A percentile compares a stretch with the other conserved stretches of the same genome.
Evolutionary conservation across 2,888 invertebrate species (phyloP).

Genomic region (Drosophila leonis): DNA sequence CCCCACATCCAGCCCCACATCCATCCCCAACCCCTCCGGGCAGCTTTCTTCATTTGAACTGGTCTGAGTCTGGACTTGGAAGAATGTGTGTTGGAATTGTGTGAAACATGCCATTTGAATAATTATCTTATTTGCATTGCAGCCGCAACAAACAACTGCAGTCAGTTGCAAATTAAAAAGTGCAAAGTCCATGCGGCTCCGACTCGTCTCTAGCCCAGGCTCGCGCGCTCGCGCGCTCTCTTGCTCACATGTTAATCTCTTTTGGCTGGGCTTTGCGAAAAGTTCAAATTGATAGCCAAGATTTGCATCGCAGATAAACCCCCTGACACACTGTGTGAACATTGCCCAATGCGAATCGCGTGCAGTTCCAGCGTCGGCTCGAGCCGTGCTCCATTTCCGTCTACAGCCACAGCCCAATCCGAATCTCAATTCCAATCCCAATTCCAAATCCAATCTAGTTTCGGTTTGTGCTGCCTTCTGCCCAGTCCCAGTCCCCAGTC

Average conservation of each 20-base stretch:
- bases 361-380: slow-evolving; percentile 45
- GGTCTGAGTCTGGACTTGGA: slow-evolving; percentile 50
- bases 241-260: slow-evolving; percentile 58
- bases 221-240: slow-evolving; percentile 12
- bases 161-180: slow-evolving; percentile 77
- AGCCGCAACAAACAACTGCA: slow-evolving; percentile 66
- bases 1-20: not conserved
- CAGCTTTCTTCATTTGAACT: slow-evolving; percentile 43
- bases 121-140: slow-evolving; percentile 84
- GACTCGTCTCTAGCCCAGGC: not conserved
- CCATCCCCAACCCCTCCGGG: not conserved
- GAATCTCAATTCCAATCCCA: slow-evolving; percentile 11
- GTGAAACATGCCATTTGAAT: slow-evolving; percentile 85
- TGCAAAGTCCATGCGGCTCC: slow-evolving; percentile 66
- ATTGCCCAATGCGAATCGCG: slow-evolving; percentile 75
- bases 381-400: slow-evolving; percentile 46
- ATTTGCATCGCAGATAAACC: slow-evolving; percentile 69
- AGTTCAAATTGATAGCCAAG: slow-evolving; percentile 79
- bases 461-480: slow-evolving; percentile 6
- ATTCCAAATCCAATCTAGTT: slow-evolving; percentile 5
- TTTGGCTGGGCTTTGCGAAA: slow-evolving; percentile 63
- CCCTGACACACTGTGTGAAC: slow-evolving; percentile 70
- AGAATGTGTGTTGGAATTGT: slow-evolving; percentile 82
- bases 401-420: slow-evolving; percentile 11
- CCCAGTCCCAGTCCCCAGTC: not conserved